A percentile compares a stretch with the other conserved stretches of the same genome.
Conservation (phyloP, 2,113 vertebrate species). For the Nycticebus coucang region DNA sequence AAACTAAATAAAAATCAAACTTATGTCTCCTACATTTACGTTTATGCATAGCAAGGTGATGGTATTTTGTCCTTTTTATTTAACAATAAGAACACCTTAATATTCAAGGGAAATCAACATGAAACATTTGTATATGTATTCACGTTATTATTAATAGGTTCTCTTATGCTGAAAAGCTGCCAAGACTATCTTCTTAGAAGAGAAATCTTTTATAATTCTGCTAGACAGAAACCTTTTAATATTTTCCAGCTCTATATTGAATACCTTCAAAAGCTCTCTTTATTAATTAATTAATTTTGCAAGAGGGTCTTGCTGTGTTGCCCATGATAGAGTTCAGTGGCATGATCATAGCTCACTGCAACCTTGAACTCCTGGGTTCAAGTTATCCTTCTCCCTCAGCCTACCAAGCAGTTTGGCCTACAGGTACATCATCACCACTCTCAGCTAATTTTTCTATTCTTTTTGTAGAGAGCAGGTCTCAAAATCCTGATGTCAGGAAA, state of each 20-base stretch:
- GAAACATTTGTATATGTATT: background rate
- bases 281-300: background rate
- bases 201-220: background rate
- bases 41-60: background rate
- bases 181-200: background rate
- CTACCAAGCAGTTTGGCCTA: too few relatives aligned
- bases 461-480: too few relatives aligned
- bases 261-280: background rate
- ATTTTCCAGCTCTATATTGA: background rate
- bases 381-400: too few relatives aligned
- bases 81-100: background rate
- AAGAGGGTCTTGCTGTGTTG: too few relatives aligned
- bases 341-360: too few relatives aligned
- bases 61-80: background rate
- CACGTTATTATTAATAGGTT: background rate
- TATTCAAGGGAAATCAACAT: background rate
- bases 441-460: too few relatives aligned
- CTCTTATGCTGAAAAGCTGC: background rate
- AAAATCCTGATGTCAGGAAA: too few relatives aligned
- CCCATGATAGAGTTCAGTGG: too few relatives aligned
- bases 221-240: background rate
- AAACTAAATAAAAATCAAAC: background rate
- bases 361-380: too few relatives aligned
- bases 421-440: too few relatives aligned
- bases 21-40: background rate